phyloP scores from a whole-genome alignment of 2,888 invertebrate genomes.

The Prosopocoilus inquinatus region DNA sequence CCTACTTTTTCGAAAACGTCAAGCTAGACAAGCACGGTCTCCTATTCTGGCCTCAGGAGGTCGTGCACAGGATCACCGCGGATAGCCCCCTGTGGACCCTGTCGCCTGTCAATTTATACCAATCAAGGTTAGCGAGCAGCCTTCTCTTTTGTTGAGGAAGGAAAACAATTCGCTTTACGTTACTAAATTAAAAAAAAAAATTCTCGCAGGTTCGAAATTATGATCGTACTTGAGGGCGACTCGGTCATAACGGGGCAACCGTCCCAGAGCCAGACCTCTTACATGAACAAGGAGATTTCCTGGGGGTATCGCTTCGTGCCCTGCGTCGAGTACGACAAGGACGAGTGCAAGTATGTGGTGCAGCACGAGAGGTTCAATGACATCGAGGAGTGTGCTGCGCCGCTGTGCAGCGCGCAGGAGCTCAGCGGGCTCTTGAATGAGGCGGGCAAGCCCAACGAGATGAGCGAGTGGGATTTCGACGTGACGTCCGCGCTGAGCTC shows the following conservation, averaged over 20 bases:
- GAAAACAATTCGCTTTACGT: not conserved
- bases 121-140: constrained; percentile 48
- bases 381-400: constrained; percentile 69
- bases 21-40: constrained; percentile 65
- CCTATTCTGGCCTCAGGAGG: constrained; percentile 79
- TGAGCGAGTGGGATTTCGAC: constrained; percentile 10
- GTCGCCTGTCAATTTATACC: constrained; percentile 70
- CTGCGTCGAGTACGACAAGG: constrained; percentile 56
- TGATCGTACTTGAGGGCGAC: constrained; percentile 78
- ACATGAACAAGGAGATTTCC: constrained; percentile 73
- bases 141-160: no score
- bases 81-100: constrained; percentile 76
- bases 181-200: not conserved
- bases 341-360: constrained; percentile 58
- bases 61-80: constrained; percentile 78
- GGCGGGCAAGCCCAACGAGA: constrained; percentile 10
- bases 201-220: constrained; percentile 69
- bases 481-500: constrained; percentile 11
- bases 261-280: constrained; percentile 74
- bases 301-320: constrained; percentile 78
- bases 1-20: constrained; percentile 71
- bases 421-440: constrained; percentile 13
- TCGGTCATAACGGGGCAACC: constrained; percentile 74
- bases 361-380: constrained; percentile 64
- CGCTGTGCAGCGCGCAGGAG: constrained; percentile 74